Percentiles rank a stretch among this genome's conserved stretches.
Evolutionary conservation across 2,888 invertebrate genomes (phyloP).

Genomic region (Microplitis manilae): DNA sequence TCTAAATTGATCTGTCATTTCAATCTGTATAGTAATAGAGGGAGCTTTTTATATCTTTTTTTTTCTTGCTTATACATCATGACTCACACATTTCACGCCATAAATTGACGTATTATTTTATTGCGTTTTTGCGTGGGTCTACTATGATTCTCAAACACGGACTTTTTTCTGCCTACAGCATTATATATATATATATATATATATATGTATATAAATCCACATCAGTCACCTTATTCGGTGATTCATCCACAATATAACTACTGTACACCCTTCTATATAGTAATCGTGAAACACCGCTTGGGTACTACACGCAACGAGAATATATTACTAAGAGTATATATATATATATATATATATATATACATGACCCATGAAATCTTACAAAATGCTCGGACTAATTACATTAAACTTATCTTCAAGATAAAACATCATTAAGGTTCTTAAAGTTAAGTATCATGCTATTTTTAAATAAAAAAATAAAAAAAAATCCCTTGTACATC

Average conservation of each 20-base stretch:
- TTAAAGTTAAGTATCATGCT: conserved; percentile 6
- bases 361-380: conserved; percentile 8
- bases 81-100: background rate
- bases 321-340: no score
- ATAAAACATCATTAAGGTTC: background rate
- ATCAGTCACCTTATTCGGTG: conserved; percentile 1
- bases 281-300: background rate
- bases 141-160: conserved; percentile 33
- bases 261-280: conserved; percentile 4
- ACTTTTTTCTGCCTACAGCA: conserved; percentile 1
- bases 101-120: conserved; percentile 26
- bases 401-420: conserved; percentile 15
- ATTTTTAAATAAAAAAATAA: background rate
- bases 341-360: no score
- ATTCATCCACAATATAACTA: conserved; percentile 3
- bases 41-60: background rate
- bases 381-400: conserved; percentile 1
- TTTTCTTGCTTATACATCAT: background rate
- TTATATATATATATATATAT: conserved; percentile 3
- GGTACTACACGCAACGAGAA: background rate
- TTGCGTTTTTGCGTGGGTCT: conserved; percentile 33
- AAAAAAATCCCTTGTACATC: no score
- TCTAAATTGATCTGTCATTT: background rate
- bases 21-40: background rate
- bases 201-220: background rate